Evolutionary conservation across 2,113 vertebrate genomes (phyloP), one percentile per base, ranked within the genome.

Genomic region (Neofelis nebulosa): DNA sequence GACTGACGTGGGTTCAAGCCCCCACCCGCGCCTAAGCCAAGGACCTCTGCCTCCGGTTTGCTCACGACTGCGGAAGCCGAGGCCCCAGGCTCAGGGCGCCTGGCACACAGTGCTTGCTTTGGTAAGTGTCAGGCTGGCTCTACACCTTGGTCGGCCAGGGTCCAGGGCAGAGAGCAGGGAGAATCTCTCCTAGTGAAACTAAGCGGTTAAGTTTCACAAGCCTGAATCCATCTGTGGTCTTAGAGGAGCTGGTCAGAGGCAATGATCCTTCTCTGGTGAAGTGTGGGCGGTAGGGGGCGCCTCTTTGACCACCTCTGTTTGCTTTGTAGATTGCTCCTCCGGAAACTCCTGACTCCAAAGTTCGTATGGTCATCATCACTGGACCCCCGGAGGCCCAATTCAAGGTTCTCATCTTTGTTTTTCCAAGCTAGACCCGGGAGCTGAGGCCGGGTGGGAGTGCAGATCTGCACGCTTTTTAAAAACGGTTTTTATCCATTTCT

Each of bases 321-420:
- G 27, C 45, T 23, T 81, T 97, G 23, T 97, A 99, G 99, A 99
- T 99, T 2, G 99, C 99, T 31, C 99, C 99, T 7, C 99, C 99
- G 0, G 99, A 99, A 87, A 98, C 99, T 2, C 99, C 99, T 0
- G 99, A 99, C 97, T 99, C 99, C 74, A 99, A 99, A 97, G 99
- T 99, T 98, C 99, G 99, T 66, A 99, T 99, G 99, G 99, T 99
- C 69, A 99, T 99, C 82, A 99, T 99, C 97, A 99, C 99, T 0
- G 99, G 99, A 94, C 99, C 99, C 4, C 99, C 99, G 1, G 99
- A 99, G 98, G 99, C 99, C 41, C 99, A 99, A 95, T 99, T 99
- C 97, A 99, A 99, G 99, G 99, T 99, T 52, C 69, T 89, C 23
- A 8, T n/a, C 55, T 33, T 23, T 33, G 0, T 78, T 69, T 84